These are phyloP conservation scores for Butorides virescens DNA, from an alignment of 2,113 vertebrate species.

Conservation along the genomic window DNA sequence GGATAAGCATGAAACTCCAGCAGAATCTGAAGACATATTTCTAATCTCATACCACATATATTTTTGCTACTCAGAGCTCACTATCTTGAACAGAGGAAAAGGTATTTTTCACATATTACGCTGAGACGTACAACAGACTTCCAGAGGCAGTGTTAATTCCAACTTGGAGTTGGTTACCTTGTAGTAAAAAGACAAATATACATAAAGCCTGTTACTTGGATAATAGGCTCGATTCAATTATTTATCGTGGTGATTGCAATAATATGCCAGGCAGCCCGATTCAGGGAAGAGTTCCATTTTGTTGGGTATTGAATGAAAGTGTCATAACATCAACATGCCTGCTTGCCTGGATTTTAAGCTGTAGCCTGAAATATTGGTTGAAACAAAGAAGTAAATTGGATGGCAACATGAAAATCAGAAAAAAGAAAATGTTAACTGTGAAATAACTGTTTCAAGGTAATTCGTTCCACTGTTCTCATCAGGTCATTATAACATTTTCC, in stretches of 20 bases:
- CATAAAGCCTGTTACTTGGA: not conserved
- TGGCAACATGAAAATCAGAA: not conserved
- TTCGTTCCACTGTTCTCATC: constrained; percentile 1
- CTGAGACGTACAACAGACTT: not conserved
- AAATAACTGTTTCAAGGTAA: constrained; percentile 29
- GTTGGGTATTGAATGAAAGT: not conserved
- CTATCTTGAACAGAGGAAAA: not conserved
- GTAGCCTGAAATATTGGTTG: not conserved
- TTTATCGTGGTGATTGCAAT: not conserved
- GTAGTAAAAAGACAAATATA: not conserved
- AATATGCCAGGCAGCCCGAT: not conserved
- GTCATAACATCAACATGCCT: not conserved
- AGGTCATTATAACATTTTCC: constrained; percentile 7
- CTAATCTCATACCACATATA: not conserved
- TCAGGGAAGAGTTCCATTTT: not conserved
- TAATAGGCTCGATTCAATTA: not conserved
- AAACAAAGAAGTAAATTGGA: constrained; percentile 25
- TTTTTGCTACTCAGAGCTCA: not conserved
- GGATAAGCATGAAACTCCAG: constrained; percentile 35
- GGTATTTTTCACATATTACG: not conserved
- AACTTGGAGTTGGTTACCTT: not conserved
- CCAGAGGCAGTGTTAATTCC: constrained; percentile 22
- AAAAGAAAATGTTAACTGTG: constrained; percentile 1
- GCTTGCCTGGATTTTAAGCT: constrained; percentile 1
- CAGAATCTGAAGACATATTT: constrained; percentile 16